Percentiles rank a stretch among this genome's conserved stretches.
Conservation (phyloP, 2,113 vertebrate genomes). For the Ifrita kowaldi region DNA sequence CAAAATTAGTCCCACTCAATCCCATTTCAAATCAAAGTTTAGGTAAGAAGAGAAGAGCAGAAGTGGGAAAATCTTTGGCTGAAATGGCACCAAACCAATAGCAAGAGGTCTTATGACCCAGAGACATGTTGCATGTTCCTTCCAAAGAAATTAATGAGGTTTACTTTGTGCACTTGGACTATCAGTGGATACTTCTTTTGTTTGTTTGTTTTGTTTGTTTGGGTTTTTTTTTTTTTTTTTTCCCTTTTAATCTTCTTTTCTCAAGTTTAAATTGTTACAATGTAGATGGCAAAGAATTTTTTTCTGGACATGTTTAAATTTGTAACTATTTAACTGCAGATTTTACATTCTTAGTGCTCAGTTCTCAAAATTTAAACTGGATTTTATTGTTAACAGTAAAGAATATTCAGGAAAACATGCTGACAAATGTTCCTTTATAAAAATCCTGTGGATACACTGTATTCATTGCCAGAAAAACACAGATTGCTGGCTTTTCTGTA, state of each 20-base stretch:
- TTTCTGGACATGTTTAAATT: background rate
- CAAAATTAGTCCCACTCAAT: background rate
- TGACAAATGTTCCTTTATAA: constrained; percentile 12
- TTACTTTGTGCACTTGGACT: background rate
- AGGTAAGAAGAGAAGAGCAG: background rate
- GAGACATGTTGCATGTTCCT: background rate
- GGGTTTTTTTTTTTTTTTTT: background rate
- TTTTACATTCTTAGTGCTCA: background rate
- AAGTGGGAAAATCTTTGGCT: background rate
- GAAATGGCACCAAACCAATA: background rate
- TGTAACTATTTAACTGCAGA: background rate
- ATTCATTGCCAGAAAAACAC: constrained; percentile 54
- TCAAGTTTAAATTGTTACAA: background rate
- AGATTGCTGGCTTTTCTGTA: constrained; percentile 26
- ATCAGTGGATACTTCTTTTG: background rate
- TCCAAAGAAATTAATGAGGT: background rate
- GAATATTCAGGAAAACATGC: background rate
- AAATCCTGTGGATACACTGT: background rate
- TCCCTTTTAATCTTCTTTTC: background rate
- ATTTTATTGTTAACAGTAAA: constrained; percentile 2
- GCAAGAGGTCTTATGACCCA: background rate
- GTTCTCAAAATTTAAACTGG: background rate
- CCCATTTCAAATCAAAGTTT: background rate
- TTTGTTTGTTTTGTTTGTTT: too few relatives aligned
- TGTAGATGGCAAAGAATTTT: background rate